Conservation (phyloP, 2,113 vertebrate genomes). For the Ptychochromis oligacanthus region DNA sequence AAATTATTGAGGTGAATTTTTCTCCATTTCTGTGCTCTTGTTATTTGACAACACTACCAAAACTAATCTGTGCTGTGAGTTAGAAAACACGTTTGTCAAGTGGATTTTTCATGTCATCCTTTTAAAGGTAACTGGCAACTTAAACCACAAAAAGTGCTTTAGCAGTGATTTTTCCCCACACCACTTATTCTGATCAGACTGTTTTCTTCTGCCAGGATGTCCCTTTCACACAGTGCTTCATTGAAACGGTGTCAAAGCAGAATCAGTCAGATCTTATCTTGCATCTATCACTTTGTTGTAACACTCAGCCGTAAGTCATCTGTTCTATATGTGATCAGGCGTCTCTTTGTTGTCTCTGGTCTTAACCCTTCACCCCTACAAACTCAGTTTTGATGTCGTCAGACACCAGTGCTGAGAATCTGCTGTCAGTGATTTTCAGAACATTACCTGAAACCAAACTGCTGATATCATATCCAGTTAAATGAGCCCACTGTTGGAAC, state of each 20-base stretch:
- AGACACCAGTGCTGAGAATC: background rate
- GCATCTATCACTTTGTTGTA: background rate
- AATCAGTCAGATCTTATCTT: slow-evolving; percentile 18
- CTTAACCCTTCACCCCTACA: background rate
- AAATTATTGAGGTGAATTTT: no score
- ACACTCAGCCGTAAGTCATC: no score
- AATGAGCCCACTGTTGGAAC: background rate
- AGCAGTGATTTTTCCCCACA: background rate
- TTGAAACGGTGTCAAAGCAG: background rate
- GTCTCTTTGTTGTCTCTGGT: background rate
- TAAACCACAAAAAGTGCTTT: background rate
- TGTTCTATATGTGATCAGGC: background rate
- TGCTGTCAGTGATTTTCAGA: slow-evolving; percentile 9
- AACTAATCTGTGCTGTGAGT: background rate
- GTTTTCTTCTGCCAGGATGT: background rate
- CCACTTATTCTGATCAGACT: background rate
- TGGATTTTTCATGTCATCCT: background rate
- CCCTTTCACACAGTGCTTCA: background rate
- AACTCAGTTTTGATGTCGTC: background rate
- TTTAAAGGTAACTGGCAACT: background rate
- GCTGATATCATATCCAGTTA: slow-evolving; percentile 8
- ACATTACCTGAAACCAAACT: slow-evolving; percentile 29
- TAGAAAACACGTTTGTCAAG: background rate
- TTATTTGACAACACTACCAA: background rate
- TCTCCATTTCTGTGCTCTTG: no score